Percentiles rank a stretch among this genome's conserved stretches.
Conservation (phyloP, 2,113 vertebrate species). For the Bubo bubo region DNA sequence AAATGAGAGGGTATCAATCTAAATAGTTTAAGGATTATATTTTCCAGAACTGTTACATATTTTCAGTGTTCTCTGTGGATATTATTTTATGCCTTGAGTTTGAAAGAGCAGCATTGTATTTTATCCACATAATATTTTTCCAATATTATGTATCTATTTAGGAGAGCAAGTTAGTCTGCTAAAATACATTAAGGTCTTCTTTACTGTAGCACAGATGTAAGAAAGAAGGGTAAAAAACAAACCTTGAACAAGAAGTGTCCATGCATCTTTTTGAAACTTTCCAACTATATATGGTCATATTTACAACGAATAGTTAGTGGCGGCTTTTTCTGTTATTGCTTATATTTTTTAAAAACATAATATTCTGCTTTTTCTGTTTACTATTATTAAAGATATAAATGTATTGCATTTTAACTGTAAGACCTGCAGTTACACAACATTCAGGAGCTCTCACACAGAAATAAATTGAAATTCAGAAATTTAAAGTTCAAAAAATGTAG, state of each 20-base stretch:
- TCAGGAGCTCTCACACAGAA: neutral
- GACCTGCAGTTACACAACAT: neutral
- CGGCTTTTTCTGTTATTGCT: fast-evolving
- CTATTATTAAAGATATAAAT: neutral
- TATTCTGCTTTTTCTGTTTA: neutral
- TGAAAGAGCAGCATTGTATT: neutral
- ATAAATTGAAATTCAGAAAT: neutral
- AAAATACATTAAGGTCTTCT: neutral
- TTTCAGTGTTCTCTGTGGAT: neutral
- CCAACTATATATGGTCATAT: neutral
- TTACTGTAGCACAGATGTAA: neutral
- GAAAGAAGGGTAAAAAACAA: neutral
- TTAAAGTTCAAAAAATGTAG: neutral
- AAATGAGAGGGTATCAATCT: neutral
- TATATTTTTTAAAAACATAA: neutral
- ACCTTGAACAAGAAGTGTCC: neutral
- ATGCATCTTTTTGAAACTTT: neutral
- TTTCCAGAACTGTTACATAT: neutral
- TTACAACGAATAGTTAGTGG: neutral
- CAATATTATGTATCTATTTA: neutral
- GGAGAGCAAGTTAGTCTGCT: neutral
- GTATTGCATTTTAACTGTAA: neutral
- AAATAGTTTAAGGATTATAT: neutral
- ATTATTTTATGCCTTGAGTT: neutral
- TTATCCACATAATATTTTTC: neutral